phyloP scores from a whole-genome alignment of 1,140 invertebrate species.

The Drosophila repleta region DNA sequence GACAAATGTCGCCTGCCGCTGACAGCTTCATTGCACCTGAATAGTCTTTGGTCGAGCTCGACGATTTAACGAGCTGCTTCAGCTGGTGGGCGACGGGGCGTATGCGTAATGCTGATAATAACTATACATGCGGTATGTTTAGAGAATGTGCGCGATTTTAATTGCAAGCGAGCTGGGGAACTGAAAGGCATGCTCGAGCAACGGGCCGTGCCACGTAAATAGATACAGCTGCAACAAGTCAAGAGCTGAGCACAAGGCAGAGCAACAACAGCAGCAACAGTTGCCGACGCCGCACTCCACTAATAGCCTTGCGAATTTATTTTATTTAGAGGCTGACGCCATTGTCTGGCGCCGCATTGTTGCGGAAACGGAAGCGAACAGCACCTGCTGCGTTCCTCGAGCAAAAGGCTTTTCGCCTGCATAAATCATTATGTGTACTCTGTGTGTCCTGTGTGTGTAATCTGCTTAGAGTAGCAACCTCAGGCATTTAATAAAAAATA shows the following conservation, averaged over 20 bases:
- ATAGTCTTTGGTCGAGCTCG: conserved; percentile 24
- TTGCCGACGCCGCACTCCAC: conserved; percentile 22
- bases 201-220: not conserved
- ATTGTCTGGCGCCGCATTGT: conserved; percentile 18
- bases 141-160: conserved; percentile 39
- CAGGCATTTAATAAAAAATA: not conserved
- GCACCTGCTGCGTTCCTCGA: conserved; percentile 25
- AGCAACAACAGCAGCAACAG: not conserved
- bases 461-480: conserved; percentile 2
- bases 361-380: conserved; percentile 42
- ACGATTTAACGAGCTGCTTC: conserved; percentile 34
- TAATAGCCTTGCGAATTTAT: conserved; percentile 32
- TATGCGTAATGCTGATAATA: conserved; percentile 36
- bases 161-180: conserved; percentile 22
- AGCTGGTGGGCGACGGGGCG: not conserved
- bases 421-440: too few relatives aligned
- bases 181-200: not conserved
- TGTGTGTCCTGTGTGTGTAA: conserved; percentile 7
- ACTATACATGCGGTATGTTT: not conserved
- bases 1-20: conserved; percentile 33
- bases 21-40: conserved; percentile 49
- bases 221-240: not conserved
- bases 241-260: not conserved
- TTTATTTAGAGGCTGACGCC: conserved; percentile 38
- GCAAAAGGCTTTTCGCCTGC: not conserved